Base-by-base conservation (phyloP, 2,113 vertebrate species). In the Periophthalmus modestus region DNA sequence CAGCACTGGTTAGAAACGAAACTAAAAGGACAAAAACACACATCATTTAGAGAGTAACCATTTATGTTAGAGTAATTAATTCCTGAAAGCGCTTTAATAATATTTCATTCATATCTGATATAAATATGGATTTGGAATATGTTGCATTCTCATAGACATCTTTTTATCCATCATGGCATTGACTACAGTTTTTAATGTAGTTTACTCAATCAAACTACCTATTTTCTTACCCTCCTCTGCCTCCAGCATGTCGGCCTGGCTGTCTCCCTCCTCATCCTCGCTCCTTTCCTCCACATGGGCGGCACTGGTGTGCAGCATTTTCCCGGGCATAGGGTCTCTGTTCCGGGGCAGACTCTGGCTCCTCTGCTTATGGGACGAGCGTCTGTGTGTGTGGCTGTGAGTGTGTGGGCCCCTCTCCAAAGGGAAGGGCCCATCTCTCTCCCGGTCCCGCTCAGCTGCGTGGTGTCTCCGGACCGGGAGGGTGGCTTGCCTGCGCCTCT, bases 311-410 rank as follows among this genome's bases (percentile, higher is more conserved):
- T 91, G 90, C 55, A 89, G 86, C 0, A 87, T 28, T 0, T 89
- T 89, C 23, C 87, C 90, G 77, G 80, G 84, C 89, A 93, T 80
- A 1, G 86, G 88, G 18, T 97, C 96, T 43, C 94, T 94, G 86
- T 96, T 96, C 34, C 94, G 86, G 43, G 96, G 95, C 15, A 97
- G 93, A 79, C 95, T 98, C 86, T 96, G 95, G 85, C 96, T 97
- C 18, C 93, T 93, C 76, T 96, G 96, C 80, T 94, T 95, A 83
- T 95, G 94, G 12, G 95, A 59, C 57, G 57, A 92, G 69, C 94
- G 93, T 55, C 90, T 82, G 0, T 89, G 91, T 9, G 91, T 83
- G 0, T 89, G 90, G 48, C 88, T 82, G 72, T 92, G 83, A 0
- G 92, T 75, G 63, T 92, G 81, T 0, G 93, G 93, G 33, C 93